phyloP scores from a whole-genome alignment of 2,797 vertebrate genomes.

The Sylvilagus floridanus region DNA sequence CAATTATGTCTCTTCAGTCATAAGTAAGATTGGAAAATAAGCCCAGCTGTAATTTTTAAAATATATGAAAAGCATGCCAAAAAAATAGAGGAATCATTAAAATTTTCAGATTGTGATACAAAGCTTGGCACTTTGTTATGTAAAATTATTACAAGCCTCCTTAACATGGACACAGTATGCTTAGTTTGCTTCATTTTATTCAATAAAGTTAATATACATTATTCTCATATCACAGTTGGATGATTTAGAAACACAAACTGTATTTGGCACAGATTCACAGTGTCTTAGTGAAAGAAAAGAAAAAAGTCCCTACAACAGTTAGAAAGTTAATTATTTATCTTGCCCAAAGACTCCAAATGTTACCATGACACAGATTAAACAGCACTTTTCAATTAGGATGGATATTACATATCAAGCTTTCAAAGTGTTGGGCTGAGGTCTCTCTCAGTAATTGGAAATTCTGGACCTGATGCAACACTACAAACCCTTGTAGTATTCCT shows the following conservation, averaged over 20 bases:
- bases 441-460: slow-evolving; percentile 56
- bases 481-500: background rate
- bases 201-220: slow-evolving; percentile 61
- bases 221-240: slow-evolving; percentile 47
- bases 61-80: slow-evolving; percentile 35
- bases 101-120: slow-evolving; percentile 36
- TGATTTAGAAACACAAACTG: slow-evolving; percentile 62
- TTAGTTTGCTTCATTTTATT: slow-evolving; percentile 9
- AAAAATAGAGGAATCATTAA: slow-evolving; percentile 37
- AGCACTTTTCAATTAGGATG: slow-evolving; percentile 65
- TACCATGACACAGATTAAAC: slow-evolving; percentile 64
- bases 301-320: background rate
- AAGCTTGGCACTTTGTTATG: background rate
- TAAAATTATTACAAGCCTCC: slow-evolving; percentile 25
- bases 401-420: slow-evolving; percentile 50
- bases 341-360: slow-evolving; percentile 51
- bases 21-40: background rate
- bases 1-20: slow-evolving; percentile 53
- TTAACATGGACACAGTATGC: slow-evolving; percentile 37
- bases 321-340: slow-evolving; percentile 72
- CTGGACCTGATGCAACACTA: background rate
- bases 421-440: slow-evolving; percentile 5
- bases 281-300: slow-evolving; percentile 63
- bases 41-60: slow-evolving; percentile 16
- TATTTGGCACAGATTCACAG: slow-evolving; percentile 27